Evolutionary conservation across 2,888 invertebrate species (phyloP), one percentile per base, ranked within the genome.

Genomic region (Ctenicera cuprea): DNA sequence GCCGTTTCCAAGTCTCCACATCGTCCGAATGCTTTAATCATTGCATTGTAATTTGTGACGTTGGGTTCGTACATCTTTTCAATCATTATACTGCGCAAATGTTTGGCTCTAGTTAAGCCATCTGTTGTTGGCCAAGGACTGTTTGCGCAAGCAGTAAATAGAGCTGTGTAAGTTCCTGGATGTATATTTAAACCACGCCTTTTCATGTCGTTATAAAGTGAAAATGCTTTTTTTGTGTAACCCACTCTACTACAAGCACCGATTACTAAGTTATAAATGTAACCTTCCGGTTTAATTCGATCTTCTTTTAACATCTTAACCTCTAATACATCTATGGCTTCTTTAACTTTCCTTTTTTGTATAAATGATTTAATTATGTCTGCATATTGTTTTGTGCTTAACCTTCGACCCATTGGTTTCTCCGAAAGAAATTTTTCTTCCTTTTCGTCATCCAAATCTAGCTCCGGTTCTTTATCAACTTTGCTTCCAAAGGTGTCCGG

Each of bases 11-110:
- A 84, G 84, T 96, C 94, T 0, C 94, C 94, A 86, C 94, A 94
- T 73, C 94, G 89, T 0, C 96, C 96, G 88, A 95, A 98, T 0
- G 96, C 95, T 89, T 96, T 97, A 37, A 97, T 95, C 93, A 97
- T 94, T 2, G 94, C 92, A 88, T 97, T 94, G 83, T 95, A 97
- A 82, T 94, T 95, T 7, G 92, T 91, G 0, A 91, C 85, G 84
- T 95, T 96, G 2, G 94, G 92, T 76, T 91, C 88, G 77, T 92
- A 87, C 7, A 91, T 90, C 80, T 93, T 94, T 79, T 93, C 92
- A 59, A 90, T 85, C 90, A 97, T 93, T 3, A 91, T 87, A 71
- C 91, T 87, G 66, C 92, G 88, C 62, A 98, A 87, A 74, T 91
- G 87, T 20, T 87, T 88, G 0, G 96, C 94, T 83, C 91, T 89